These are phyloP conservation scores for Sphaeridia pumilis DNA, from an alignment of 2,888 invertebrate genomes.

Conservation along the genomic window DNA sequence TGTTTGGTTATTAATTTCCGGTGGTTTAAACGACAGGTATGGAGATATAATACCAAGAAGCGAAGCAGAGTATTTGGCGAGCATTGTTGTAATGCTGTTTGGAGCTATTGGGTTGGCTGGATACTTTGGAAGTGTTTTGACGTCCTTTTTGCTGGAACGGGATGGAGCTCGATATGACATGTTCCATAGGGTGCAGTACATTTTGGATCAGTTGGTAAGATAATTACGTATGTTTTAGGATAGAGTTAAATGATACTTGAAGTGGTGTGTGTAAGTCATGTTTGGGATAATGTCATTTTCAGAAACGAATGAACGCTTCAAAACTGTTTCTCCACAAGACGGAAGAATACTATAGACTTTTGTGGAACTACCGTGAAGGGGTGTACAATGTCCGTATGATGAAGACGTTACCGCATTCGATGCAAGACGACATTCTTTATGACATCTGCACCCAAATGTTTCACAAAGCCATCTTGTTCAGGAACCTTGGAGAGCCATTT, in stretches of 20 bases:
- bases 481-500: conserved; percentile 27
- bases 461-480: conserved; percentile 30
- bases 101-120: conserved; percentile 29
- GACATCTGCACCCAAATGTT: conserved; percentile 34
- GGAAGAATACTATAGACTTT: conserved; percentile 26
- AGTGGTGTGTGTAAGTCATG: not conserved
- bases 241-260: not conserved
- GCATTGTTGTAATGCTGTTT: conserved; percentile 28
- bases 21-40: too few relatives aligned
- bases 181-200: conserved; percentile 24
- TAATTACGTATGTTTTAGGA: too few relatives aligned
- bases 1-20: not conserved
- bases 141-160: conserved; percentile 24
- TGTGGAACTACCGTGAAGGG: conserved; percentile 34
- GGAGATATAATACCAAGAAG: conserved; percentile 22
- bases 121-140: conserved; percentile 23
- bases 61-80: conserved; percentile 22
- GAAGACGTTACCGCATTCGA: conserved; percentile 17
- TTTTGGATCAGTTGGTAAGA: conserved; percentile 20
- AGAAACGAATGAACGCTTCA: conserved; percentile 16
- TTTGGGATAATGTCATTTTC: not conserved
- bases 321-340: conserved; percentile 25
- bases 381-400: conserved; percentile 26
- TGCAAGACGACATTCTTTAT: conserved; percentile 24
- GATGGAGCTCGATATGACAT: conserved; percentile 34